Percentiles rank a stretch among this genome's conserved stretches.
phyloP scores from a whole-genome alignment of 2,888 invertebrate species.

The Leptinotarsa rubiginosa region DNA sequence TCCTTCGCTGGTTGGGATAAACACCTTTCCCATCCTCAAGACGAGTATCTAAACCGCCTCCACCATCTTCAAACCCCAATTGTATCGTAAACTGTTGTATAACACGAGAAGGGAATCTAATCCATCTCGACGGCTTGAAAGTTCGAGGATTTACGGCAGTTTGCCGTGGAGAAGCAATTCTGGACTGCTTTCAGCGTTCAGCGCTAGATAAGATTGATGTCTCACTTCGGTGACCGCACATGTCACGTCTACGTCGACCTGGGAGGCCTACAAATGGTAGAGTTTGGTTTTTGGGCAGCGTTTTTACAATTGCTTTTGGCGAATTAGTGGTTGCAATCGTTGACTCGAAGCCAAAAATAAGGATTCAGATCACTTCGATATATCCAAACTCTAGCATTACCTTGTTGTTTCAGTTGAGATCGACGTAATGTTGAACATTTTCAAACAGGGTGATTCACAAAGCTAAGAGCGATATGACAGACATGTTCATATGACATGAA shows the following conservation, averaged over 20 bases:
- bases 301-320: not conserved
- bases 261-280: not conserved
- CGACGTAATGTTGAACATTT: too few species aligned
- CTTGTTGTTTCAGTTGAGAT: too few species aligned
- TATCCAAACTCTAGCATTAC: too few species aligned
- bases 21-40: slow-evolving; percentile 4
- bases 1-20: not conserved
- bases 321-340: not conserved
- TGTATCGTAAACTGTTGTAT: slow-evolving; percentile 61
- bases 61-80: slow-evolving; percentile 52
- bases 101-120: slow-evolving; percentile 61
- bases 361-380: too few species aligned
- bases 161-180: slow-evolving; percentile 58
- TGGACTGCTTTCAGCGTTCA: slow-evolving; percentile 39
- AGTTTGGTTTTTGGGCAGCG: not conserved
- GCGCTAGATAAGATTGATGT: slow-evolving; percentile 60
- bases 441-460: too few species aligned
- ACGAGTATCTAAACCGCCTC: not conserved
- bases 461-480: too few species aligned
- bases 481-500: too few species aligned
- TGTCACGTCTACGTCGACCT: slow-evolving; percentile 47
- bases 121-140: slow-evolving; percentile 60
- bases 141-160: slow-evolving; percentile 57
- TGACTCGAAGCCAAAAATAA: too few species aligned
- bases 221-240: slow-evolving; percentile 61